phyloP scores from a whole-genome alignment of 2,113 vertebrate genomes.

The Podarcis raffonei region DNA sequence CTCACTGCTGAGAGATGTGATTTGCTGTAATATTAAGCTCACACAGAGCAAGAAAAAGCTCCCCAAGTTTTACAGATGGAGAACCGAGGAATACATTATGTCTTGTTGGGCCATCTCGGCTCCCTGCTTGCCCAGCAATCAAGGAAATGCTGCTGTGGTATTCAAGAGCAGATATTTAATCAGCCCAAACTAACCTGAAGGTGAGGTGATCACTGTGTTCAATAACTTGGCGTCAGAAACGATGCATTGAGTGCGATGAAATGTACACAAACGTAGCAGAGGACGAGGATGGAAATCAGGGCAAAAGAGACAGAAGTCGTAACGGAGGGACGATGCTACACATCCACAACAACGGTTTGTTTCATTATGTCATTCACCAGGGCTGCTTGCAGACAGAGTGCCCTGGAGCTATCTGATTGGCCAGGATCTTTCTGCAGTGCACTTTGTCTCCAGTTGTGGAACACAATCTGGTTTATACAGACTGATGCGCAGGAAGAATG shows the following conservation, averaged over 20 bases:
- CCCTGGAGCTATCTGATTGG: not conserved
- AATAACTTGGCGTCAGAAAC: constrained; percentile 26
- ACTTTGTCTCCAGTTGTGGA: not conserved
- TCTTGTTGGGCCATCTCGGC: constrained; percentile 47
- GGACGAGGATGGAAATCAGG: constrained; percentile 26
- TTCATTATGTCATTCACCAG: not conserved
- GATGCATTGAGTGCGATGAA: constrained; percentile 17
- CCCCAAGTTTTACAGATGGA: constrained; percentile 56
- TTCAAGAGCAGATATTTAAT: constrained; percentile 42
- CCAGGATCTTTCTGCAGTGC: not conserved
- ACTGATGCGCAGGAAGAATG: not conserved
- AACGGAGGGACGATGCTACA: constrained; percentile 3
- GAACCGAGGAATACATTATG: constrained; percentile 53
- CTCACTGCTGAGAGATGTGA: constrained; percentile 62
- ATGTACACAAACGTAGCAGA: not conserved
- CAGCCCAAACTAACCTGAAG: constrained; percentile 44
- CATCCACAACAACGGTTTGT: constrained; percentile 29
- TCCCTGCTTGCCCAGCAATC: constrained; percentile 40
- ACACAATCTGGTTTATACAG: not conserved
- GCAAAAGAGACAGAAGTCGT: constrained; percentile 37
- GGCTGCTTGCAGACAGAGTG: not conserved
- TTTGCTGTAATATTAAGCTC: constrained; percentile 69
- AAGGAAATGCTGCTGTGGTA: constrained; percentile 35
- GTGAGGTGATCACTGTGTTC: constrained; percentile 40
- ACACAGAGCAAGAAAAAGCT: constrained; percentile 48